Conservation (phyloP, 2,113 vertebrate genomes). For the Peromyscus maniculatus region DNA sequence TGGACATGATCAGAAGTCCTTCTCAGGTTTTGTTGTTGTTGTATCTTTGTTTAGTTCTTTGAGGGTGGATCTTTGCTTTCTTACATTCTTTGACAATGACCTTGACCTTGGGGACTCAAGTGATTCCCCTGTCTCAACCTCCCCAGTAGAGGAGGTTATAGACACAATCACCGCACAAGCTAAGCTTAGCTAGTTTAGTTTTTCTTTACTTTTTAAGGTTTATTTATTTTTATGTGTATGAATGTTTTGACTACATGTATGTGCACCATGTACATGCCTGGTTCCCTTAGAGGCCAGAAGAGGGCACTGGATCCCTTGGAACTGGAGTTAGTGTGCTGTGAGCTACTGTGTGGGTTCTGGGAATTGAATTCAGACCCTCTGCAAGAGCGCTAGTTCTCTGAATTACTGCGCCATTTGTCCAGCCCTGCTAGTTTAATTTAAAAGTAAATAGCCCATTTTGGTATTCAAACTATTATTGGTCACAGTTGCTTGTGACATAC, state of each 20-base stretch:
- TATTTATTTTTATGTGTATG: background rate
- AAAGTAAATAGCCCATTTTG: background rate
- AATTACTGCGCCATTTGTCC: background rate
- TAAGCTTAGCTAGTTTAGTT: background rate
- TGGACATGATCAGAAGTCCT: background rate
- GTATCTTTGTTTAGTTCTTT: background rate
- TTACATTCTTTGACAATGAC: no score
- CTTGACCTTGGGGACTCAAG: background rate
- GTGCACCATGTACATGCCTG: background rate
- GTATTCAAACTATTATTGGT: background rate
- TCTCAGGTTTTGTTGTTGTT: background rate
- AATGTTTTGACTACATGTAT: background rate
- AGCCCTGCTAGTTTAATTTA: background rate
- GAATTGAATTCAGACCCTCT: background rate
- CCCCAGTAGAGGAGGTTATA: background rate
- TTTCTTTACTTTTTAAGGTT: background rate
- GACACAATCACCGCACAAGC: background rate
- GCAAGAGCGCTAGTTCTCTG: background rate
- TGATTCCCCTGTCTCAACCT: background rate
- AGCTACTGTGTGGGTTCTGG: background rate
- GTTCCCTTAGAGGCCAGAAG: background rate
- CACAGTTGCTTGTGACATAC: background rate
- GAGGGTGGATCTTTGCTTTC: no score
- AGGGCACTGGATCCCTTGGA: background rate
- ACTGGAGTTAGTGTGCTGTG: background rate